Evolutionary conservation across 2,113 vertebrate species (phyloP).

Genomic region (Eublepharis macularius): DNA sequence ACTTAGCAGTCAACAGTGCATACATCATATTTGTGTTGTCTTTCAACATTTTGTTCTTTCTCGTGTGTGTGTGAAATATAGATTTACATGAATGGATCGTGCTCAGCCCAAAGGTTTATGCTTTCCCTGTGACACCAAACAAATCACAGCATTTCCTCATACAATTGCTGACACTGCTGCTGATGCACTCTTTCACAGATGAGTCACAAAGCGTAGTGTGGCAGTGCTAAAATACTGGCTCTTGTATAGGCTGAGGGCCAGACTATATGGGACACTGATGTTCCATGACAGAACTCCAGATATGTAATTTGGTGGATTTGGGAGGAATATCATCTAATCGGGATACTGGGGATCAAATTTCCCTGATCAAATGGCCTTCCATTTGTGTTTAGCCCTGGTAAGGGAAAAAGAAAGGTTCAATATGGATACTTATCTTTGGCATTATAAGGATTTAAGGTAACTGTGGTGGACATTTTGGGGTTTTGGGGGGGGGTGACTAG

Average conservation of each 20-base stretch:
- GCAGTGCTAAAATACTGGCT: conserved; percentile 24
- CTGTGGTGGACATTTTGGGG: no score
- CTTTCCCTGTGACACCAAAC: conserved; percentile 54
- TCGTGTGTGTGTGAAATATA: conserved; percentile 36
- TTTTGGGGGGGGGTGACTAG: no score
- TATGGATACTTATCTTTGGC: no score
- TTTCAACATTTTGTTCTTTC: conserved; percentile 10
- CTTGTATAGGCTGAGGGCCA: conserved; percentile 9
- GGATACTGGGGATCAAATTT: no score
- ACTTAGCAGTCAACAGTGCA: not conserved
- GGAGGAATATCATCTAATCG: no score
- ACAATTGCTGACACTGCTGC: conserved; percentile 47
- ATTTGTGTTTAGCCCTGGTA: no score
- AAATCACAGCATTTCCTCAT: conserved; percentile 67
- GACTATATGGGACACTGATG: no score
- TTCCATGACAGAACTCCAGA: no score
- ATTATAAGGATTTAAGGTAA: no score
- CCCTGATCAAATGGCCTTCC: no score
- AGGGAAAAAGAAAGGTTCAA: no score
- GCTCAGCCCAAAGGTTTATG: conserved; percentile 30
- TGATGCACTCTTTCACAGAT: conserved; percentile 27
- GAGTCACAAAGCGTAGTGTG: conserved; percentile 29
- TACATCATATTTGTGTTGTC: not conserved
- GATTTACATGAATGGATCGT: conserved; percentile 48
- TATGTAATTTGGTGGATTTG: no score